phyloP scores from a whole-genome alignment of 2,888 invertebrate genomes.

The Lissocephala sabroskyi region DNA sequence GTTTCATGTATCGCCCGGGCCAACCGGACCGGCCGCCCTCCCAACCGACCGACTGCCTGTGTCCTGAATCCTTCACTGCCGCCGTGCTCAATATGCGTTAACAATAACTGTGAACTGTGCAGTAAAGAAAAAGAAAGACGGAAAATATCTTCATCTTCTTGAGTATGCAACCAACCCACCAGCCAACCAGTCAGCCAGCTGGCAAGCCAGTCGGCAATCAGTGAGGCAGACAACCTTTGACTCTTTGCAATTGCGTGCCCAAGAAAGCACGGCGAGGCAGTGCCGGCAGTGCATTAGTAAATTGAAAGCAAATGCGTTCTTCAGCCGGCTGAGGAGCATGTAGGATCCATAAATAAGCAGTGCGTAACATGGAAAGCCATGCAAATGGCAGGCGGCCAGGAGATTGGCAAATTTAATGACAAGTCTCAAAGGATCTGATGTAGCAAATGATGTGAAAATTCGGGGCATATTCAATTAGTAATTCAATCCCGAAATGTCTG shows the following conservation, averaged over 20 bases:
- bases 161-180: slow-evolving; percentile 15
- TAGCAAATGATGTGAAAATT: no score
- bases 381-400: no score
- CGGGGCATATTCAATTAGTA: no score
- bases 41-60: no score
- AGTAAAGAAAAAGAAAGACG: slow-evolving; percentile 1
- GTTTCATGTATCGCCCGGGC: slow-evolving; percentile 11
- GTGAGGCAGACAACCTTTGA: slow-evolving; percentile 43
- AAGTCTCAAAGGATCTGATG: no score
- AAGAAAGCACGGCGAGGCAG: not conserved
- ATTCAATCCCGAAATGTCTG: not conserved
- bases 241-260: slow-evolving; percentile 20
- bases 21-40: no score
- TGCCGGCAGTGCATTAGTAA: slow-evolving; percentile 49
- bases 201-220: no score
- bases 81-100: slow-evolving; percentile 19
- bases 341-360: slow-evolving; percentile 32
- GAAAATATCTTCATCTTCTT: slow-evolving; percentile 26
- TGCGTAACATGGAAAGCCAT: no score
- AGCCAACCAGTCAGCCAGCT: no score
- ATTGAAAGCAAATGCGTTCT: slow-evolving; percentile 49
- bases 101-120: slow-evolving; percentile 14
- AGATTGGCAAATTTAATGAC: no score
- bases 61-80: no score
- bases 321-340: not conserved